phyloP scores from a whole-genome alignment of 2,797 vertebrate species.

The Notoglanidium macrostoma region DNA sequence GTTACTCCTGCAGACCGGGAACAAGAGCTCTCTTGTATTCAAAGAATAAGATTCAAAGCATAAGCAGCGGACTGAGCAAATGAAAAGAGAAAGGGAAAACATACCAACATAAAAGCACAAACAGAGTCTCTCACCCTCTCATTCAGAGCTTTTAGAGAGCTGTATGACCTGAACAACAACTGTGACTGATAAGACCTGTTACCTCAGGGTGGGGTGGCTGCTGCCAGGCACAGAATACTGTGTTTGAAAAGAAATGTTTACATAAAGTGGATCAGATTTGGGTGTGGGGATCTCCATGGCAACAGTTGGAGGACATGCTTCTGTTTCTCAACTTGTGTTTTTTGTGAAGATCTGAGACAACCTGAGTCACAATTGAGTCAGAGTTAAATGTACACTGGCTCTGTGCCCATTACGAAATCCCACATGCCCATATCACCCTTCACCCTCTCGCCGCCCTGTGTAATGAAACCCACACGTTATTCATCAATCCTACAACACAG shows the following conservation, averaged over 20 bases:
- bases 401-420: constrained; percentile 36
- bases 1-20: constrained; percentile 5
- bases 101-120: constrained; percentile 1
- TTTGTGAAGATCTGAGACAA: constrained; percentile 42
- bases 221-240: constrained; percentile 1
- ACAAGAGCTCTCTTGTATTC: constrained; percentile 23
- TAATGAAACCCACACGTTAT: constrained; percentile 10
- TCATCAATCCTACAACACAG: constrained; percentile 27
- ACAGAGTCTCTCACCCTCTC: background rate
- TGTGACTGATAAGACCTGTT: background rate
- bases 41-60: constrained; percentile 16
- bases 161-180: constrained; percentile 9
- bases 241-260: constrained; percentile 44
- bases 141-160: constrained; percentile 9
- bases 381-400: constrained; percentile 42
- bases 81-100: background rate
- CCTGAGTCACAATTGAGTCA: constrained; percentile 55
- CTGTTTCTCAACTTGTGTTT: constrained; percentile 39
- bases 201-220: background rate
- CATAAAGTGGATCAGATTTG: constrained; percentile 51
- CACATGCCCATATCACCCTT: constrained; percentile 19
- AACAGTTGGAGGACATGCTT: constrained; percentile 44
- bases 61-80: constrained; percentile 15
- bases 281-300: constrained; percentile 52
- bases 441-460: background rate